Evolutionary conservation across 2,888 invertebrate species (phyloP).

Genomic region (Philopedon plagiatum): DNA sequence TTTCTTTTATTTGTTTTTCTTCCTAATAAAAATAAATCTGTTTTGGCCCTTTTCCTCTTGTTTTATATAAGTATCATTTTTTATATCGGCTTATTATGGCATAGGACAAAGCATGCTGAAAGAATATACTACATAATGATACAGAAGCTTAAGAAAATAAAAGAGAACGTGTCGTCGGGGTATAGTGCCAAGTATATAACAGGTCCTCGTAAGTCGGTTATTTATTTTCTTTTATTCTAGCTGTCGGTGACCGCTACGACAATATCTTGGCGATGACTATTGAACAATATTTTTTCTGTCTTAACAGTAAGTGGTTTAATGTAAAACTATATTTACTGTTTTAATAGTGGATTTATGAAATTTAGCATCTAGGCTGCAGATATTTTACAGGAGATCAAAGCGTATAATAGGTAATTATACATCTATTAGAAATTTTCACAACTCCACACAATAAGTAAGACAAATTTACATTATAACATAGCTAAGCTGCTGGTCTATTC

Average conservation of each 20-base stretch:
- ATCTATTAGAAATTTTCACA: too few relatives aligned
- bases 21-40: conserved; percentile 32
- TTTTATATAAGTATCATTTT: conserved; percentile 24
- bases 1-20: neutral
- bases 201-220: conserved; percentile 3
- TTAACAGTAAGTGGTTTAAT: too few relatives aligned
- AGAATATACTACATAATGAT: conserved; percentile 16
- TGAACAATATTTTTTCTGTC: neutral
- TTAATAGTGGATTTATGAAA: too few relatives aligned
- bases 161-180: neutral
- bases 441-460: too few relatives aligned
- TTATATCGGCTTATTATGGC: conserved; percentile 19
- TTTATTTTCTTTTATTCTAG: conserved; percentile 9
- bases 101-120: conserved; percentile 16
- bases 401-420: too few relatives aligned
- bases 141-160: conserved; percentile 9
- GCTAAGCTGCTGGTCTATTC: too few relatives aligned
- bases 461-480: too few relatives aligned
- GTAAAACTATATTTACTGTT: too few relatives aligned
- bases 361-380: too few relatives aligned
- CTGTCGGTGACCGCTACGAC: neutral
- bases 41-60: conserved; percentile 7
- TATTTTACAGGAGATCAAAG: too few relatives aligned
- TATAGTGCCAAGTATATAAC: neutral
- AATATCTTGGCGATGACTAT: neutral